Evolutionary conservation across 2,888 invertebrate species (phyloP).

Genomic region (Ormyrus nitidulus): DNA sequence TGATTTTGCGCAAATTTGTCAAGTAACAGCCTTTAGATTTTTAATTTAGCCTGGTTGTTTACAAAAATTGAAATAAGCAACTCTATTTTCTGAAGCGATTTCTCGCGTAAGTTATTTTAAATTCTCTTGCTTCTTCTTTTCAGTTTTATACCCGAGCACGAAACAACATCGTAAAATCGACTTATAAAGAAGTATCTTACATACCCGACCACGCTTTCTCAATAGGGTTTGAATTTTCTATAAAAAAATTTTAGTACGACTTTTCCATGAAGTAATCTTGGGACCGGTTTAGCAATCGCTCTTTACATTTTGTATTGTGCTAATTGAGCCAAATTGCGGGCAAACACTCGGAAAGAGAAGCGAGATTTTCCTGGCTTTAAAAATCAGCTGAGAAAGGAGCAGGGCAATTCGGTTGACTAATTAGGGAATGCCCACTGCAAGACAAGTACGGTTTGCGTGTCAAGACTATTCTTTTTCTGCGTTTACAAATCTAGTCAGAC

Average conservation of each 20-base stretch:
- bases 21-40: no score
- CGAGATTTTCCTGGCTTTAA: neutral
- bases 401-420: constrained; percentile 3
- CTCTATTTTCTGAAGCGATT: neutral
- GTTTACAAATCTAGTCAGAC: no score
- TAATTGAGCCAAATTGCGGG: neutral
- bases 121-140: no score
- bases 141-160: neutral
- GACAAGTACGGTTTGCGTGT: neutral
- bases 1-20: no score
- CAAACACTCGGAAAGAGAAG: neutral
- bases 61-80: no score
- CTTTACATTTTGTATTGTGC: neutral
- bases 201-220: no score
- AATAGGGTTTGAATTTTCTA: neutral
- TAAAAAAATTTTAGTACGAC: no score
- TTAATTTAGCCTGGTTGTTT: no score
- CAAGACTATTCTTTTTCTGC: neutral
- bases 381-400: neutral
- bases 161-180: constrained; percentile 8
- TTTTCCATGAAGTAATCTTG: no score
- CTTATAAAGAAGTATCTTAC: neutral
- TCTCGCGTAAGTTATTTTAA: neutral
- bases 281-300: neutral
- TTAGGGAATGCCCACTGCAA: neutral